A percentile compares a stretch with the other conserved stretches of the same genome.
Conservation (phyloP, 1,140 invertebrate species). For the Platyura marginata region DNA sequence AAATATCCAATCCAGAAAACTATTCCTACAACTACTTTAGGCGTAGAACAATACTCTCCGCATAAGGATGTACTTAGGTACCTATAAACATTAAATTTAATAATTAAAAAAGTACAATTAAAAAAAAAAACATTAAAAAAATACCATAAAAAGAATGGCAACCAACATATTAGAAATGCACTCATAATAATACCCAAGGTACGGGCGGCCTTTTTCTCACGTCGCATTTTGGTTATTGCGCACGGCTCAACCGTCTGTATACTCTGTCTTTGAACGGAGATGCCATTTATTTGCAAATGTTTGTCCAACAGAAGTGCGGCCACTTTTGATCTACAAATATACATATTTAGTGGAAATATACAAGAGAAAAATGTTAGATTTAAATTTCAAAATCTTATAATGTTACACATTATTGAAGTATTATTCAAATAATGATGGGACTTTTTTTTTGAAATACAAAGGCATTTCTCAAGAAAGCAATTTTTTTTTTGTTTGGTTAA, state of each 20-base stretch:
- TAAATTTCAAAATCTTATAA: too few relatives aligned
- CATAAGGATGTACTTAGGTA: conserved; percentile 76
- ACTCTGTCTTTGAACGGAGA: conserved; percentile 45
- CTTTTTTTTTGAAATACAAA: too few relatives aligned
- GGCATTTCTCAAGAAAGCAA: too few relatives aligned
- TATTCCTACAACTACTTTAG: conserved; percentile 49
- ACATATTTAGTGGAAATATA: too few relatives aligned
- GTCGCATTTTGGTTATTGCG: conserved; percentile 58
- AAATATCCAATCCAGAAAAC: conserved; percentile 97
- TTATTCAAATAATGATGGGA: too few relatives aligned
- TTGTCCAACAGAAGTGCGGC: conserved; percentile 66
- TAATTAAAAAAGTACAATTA: conserved; percentile 33
- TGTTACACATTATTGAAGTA: too few relatives aligned
- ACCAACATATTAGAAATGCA: conserved; percentile 81
- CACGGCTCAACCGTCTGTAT: conserved; percentile 39
- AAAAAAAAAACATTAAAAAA: conserved; percentile 1
- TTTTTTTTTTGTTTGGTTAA: too few relatives aligned
- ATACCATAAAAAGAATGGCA: conserved; percentile 86
- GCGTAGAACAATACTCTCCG: conserved; percentile 31
- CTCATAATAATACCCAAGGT: conserved; percentile 93
- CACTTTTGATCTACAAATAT: conserved; percentile 56
- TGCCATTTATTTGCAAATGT: conserved; percentile 72
- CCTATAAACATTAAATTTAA: conserved; percentile 31
- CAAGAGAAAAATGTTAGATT: too few relatives aligned
- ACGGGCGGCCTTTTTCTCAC: conserved; percentile 83